Conservation (phyloP, 35 echinoderm and acorn worm species). For the Heliocidaris tuberculata region DNA sequence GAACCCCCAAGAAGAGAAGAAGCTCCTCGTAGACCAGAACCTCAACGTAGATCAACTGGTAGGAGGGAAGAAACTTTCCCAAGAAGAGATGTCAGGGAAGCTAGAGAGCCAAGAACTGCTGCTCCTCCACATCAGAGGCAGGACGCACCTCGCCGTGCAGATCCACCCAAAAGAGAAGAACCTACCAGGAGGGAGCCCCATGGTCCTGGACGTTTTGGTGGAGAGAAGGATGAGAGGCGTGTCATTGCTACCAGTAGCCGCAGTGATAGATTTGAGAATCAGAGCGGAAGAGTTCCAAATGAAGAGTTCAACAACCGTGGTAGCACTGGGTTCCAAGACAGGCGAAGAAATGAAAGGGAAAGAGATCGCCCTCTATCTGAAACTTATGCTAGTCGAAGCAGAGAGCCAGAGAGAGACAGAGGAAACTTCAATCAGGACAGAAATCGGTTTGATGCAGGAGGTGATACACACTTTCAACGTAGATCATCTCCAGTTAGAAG, state of each 20-base stretch:
- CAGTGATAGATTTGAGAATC: background rate
- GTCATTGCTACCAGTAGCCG: conserved; percentile 15
- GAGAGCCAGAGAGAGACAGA: conserved; percentile 35
- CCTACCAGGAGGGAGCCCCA: conserved; percentile 37
- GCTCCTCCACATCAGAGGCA: conserved; percentile 1
- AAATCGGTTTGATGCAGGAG: background rate
- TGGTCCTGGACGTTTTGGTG: conserved; percentile 23
- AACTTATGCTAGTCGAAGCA: background rate
- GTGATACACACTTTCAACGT: conserved; percentile 16
- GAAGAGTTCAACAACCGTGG: conserved; percentile 11
- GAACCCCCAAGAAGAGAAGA: conserved; percentile 32
- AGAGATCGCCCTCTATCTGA: conserved; percentile 23
- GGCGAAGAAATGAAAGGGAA: background rate
- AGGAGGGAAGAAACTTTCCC: conserved; percentile 26
- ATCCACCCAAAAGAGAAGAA: conserved; percentile 8
- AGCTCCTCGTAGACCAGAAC: background rate
- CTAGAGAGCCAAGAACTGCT: conserved; percentile 2
- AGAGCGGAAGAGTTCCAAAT: background rate
- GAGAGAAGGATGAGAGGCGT: conserved; percentile 45
- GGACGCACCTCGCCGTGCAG: conserved; percentile 16
- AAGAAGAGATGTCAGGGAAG: conserved; percentile 25
- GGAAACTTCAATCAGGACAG: conserved; percentile 22
- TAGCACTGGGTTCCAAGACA: background rate
- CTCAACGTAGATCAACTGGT: background rate
- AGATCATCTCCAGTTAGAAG: conserved; percentile 17